Evolutionary conservation across 2,797 vertebrate genomes (phyloP), one percentile per base, ranked within the genome.

Genomic region (Cryptoblepharus egeriae): DNA sequence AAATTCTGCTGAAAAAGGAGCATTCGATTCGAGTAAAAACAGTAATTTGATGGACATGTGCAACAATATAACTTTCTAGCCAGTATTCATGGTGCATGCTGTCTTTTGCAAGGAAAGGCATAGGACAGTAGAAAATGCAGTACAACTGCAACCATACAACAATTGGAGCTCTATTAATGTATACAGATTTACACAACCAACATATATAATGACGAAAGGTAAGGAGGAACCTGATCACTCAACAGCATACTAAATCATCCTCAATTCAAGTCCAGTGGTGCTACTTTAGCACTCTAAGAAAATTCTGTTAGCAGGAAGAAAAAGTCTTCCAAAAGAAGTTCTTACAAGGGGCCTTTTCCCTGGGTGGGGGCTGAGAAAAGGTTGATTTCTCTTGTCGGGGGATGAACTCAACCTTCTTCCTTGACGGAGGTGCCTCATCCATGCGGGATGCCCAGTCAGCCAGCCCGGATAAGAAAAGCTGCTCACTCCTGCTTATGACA

Each of bases 311-410:
- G 88, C 95, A 96, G 32, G 94, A 91, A 71, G 94, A 96, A 86
- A 95, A 95, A 22, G 94, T 95, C 90, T 96, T 96, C 95, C 95
- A 96, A 88, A 94, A 97, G 90, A 96, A 97, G 80, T 93, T 94
- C 80, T 92, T 96, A 84, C 95, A 96, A 18, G 89, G 87, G 0
- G 67, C 57, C 45, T 92, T 93, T 2, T 93, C 92, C 57, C 69
- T 79, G 35, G 10, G 65, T 0, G 74, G 16, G 26, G 92, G 75
- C 52, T 87, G 90, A 9, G 42, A 86, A 0, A 75, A 75, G 49
- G 85, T 77, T 0, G 73, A 80, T 6, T 83, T 82, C 4, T 93
- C 92, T 49, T 85, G 88, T 32, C 90, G 64, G 42, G 74, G 91
- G 55, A 77, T 58, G 10, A 61, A 67, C 68, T 79, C 58, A 0